Percentiles rank a stretch among this genome's conserved stretches.
Evolutionary conservation across 2,888 invertebrate genomes (phyloP).

Genomic region (Matsumyia berberina): DNA sequence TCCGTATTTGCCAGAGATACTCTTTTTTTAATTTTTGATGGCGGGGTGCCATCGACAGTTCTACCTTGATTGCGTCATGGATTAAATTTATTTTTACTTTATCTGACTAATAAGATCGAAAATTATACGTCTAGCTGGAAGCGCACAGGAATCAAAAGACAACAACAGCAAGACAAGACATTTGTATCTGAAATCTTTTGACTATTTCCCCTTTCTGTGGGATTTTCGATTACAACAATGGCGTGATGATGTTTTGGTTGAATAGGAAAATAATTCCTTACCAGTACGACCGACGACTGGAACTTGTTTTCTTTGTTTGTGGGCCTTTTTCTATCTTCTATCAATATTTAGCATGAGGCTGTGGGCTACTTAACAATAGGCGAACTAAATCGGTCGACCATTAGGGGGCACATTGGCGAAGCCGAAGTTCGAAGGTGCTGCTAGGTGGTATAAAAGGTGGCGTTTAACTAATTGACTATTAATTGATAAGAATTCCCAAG

Average conservation of each 20-base stretch:
- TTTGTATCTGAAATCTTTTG: background rate
- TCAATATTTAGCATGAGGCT: conserved; percentile 8
- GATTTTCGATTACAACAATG: conserved; percentile 3
- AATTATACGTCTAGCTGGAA: conserved; percentile 36
- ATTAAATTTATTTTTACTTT: conserved; percentile 35
- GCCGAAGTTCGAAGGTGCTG: background rate
- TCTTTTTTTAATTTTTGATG: conserved; percentile 17
- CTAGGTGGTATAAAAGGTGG: background rate
- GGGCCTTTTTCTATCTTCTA: background rate
- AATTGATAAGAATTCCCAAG: conserved; percentile 4
- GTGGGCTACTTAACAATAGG: conserved; percentile 6
- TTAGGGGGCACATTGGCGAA: background rate
- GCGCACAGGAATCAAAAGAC: conserved; percentile 1
- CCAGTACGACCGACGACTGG: background rate
- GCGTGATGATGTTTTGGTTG: conserved; percentile 16
- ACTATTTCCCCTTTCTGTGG: background rate
- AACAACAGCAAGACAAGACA: background rate
- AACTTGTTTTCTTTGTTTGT: conserved; percentile 41
- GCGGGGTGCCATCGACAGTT: conserved; percentile 8
- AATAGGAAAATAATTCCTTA: background rate
- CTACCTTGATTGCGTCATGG: conserved; percentile 65
- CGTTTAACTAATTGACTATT: conserved; percentile 21
- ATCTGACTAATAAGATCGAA: conserved; percentile 26
- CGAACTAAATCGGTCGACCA: background rate
- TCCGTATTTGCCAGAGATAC: conserved; percentile 41